Conservation (phyloP, 1,140 invertebrate species). For the Polyergus mexicanus region DNA sequence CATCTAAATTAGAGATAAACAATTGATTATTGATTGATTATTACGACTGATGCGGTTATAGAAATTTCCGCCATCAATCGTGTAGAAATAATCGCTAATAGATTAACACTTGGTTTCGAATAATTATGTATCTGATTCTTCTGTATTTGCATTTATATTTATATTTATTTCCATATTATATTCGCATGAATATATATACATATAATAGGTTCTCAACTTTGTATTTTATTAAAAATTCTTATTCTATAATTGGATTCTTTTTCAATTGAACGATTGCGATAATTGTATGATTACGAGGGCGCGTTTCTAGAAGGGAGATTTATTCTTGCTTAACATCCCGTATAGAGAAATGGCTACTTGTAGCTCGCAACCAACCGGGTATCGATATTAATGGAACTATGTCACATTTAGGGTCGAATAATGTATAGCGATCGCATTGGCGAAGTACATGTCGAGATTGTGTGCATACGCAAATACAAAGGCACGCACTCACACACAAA, state of each 20-base stretch:
- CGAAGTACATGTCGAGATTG: conserved; percentile 56
- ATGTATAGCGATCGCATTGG: conserved; percentile 65
- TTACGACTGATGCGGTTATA: conserved; percentile 27
- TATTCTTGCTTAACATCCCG: conserved; percentile 50
- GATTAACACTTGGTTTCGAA: conserved; percentile 23
- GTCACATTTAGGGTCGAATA: conserved; percentile 72
- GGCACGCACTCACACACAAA: not conserved
- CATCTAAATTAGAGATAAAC: conserved; percentile 50
- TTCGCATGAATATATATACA: not conserved
- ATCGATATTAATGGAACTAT: conserved; percentile 69
- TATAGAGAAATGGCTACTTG: conserved; percentile 42
- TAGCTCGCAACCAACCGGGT: conserved; percentile 38
- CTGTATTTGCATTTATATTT: not conserved
- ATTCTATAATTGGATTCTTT: not conserved
- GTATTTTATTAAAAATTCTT: not conserved
- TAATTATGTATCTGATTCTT: not conserved
- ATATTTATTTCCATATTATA: conserved; percentile 2
- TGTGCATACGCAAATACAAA: conserved; percentile 23
- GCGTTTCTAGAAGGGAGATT: conserved; percentile 6
- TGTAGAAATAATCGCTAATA: conserved; percentile 22
- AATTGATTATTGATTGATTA: conserved; percentile 37
- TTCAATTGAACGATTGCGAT: not conserved
- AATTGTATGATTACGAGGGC: conserved; percentile 28
- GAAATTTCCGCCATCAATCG: conserved; percentile 15
- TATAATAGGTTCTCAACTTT: not conserved